phyloP scores from a whole-genome alignment of 92 coral and sea anemone species.

The Actinernus sp. region DNA sequence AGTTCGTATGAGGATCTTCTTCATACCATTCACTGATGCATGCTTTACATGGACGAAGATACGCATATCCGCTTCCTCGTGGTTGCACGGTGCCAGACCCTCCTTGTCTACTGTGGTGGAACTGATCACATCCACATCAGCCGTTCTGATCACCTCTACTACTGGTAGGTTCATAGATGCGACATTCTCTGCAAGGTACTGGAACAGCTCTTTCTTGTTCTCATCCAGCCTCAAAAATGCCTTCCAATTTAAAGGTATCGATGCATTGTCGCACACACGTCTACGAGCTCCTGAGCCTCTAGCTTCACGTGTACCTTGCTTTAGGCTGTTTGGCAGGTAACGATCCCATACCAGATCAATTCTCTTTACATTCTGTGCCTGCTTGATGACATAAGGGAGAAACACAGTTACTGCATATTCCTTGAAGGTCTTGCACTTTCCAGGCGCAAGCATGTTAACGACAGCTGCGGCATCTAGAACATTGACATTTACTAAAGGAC shows the following conservation, averaged over 20 bases:
- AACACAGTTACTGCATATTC: slow-evolving; percentile 29
- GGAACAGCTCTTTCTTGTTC: slow-evolving; percentile 55
- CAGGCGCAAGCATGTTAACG: slow-evolving; percentile 55
- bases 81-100: slow-evolving; percentile 33
- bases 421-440: slow-evolving; percentile 38
- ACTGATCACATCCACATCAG: slow-evolving; percentile 25
- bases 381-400: slow-evolving; percentile 19
- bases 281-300: slow-evolving; percentile 47
- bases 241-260: slow-evolving; percentile 42
- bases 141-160: slow-evolving; percentile 32
- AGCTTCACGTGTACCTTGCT: slow-evolving; percentile 35
- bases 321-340: background rate
- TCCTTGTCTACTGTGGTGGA: slow-evolving; percentile 16
- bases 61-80: slow-evolving; percentile 41
- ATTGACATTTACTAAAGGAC: slow-evolving; percentile 49
- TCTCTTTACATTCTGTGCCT: slow-evolving; percentile 31
- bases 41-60: slow-evolving; percentile 59
- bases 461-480: slow-evolving; percentile 57
- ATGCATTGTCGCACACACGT: slow-evolving; percentile 30
- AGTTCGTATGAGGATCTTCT: slow-evolving; percentile 23
- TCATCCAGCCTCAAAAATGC: slow-evolving; percentile 37
- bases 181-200: slow-evolving; percentile 22
- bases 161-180: slow-evolving; percentile 15
- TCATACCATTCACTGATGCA: slow-evolving; percentile 28
- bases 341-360: slow-evolving; percentile 27